Evolutionary conservation across 2,113 vertebrate species (phyloP), one percentile per base, ranked within the genome.

Genomic region (Poecilia latipinna): DNA sequence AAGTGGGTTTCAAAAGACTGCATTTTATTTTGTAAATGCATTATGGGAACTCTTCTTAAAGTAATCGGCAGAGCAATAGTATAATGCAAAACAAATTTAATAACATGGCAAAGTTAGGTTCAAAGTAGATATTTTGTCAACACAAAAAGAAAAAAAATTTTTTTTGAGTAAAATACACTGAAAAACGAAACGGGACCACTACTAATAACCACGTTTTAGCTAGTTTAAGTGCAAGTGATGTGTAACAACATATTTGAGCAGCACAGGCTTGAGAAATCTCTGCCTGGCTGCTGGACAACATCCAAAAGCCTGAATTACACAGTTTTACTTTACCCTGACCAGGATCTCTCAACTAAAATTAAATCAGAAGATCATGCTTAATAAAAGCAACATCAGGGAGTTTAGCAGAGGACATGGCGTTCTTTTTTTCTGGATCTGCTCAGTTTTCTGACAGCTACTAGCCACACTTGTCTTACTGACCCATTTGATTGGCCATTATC

Each of bases 231-330:
- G 37, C 1, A 4, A 31, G 11, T 31, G 76, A 73, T 72, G 77
- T 79, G 69, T 85, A 76, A 51, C 61, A 70, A 61, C 62, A 73
- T 79, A 78, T 88, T 48, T 66, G 54, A 79, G 74, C 3, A 0
- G 42, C 44, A 63, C 57, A 78, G 71, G 70, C 61, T 42, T 83
- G 80, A 82, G 74, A 71, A 81, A 79, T 51, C 71, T 75, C 65
- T 70, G 71, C 69, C 62, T 35, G 72, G 73, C 39, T 33, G 31
- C 70, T 86, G 74, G 75, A 90, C 71, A 79, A 78, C 35, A 37
- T 75, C 78, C 76, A 78, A 72, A 86, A 77, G 65, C 77, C 68
- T 74, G 86, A 82, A 86, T 86, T 77, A 81, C 70, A 83, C 86
- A 85, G 84, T 90, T 84, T 87, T 72, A 48, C 79, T 73, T 35